Percentiles rank a stretch among this genome's conserved stretches.
Conservation (phyloP, 2,888 invertebrate genomes). For the Mimumesa dahlbomi region DNA sequence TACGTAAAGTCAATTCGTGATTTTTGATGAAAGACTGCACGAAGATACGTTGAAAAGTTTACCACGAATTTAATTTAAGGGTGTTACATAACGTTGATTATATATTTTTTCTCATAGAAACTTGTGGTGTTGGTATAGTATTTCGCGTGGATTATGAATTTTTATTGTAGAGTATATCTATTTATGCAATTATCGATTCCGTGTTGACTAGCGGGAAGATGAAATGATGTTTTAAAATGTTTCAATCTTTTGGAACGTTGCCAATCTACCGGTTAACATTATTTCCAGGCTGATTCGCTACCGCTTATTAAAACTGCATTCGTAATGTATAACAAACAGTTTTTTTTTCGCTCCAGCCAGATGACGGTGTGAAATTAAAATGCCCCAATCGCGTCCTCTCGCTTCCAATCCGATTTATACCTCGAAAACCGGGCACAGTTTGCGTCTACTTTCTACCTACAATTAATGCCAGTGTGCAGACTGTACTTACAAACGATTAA, state of each 20-base stretch:
- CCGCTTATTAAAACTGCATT: not conserved
- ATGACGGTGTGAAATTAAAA: constrained; percentile 1
- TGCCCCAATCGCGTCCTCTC: constrained; percentile 9
- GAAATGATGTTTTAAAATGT: not conserved
- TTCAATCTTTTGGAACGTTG: constrained; percentile 8
- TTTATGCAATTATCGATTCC: no score
- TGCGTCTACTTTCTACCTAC: constrained; percentile 19
- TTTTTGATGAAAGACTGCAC: no score
- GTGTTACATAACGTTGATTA: no score
- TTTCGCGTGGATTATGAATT: no score
- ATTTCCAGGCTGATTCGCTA: constrained; percentile 31
- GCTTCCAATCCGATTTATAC: constrained; percentile 20
- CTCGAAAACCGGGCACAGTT: constrained; percentile 1
- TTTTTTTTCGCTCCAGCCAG: not conserved
- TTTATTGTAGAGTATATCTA: no score
- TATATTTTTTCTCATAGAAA: no score
- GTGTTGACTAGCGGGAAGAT: no score
- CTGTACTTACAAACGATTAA: constrained; percentile 59
- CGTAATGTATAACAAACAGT: constrained; percentile 3
- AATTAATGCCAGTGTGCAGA: constrained; percentile 50
- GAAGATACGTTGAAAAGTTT: no score
- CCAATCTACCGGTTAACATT: constrained; percentile 13
- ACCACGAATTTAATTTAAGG: no score
- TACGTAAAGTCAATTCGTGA: no score
- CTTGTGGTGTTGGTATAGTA: no score